Conservation (phyloP, 2,797 vertebrate species). For the Scarus forsteni region DNA sequence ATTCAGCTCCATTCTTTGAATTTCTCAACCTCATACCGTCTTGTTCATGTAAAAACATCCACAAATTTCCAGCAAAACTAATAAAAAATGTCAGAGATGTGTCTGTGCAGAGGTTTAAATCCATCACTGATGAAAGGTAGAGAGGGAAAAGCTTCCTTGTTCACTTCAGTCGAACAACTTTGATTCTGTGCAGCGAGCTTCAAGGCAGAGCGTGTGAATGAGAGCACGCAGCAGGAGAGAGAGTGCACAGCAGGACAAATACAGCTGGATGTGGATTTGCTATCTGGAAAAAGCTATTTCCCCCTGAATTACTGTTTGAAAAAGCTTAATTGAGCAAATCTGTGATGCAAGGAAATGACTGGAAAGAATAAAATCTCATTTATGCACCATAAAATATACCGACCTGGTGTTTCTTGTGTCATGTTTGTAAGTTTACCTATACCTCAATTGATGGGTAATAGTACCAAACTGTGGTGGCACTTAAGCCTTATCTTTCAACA, state of each 20-base stretch:
- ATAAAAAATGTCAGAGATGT: slow-evolving; percentile 32
- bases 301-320: slow-evolving; percentile 20
- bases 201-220: slow-evolving; percentile 55
- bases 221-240: slow-evolving; percentile 42
- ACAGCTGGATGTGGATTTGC: slow-evolving; percentile 37
- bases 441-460: too few species aligned
- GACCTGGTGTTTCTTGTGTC: neutral
- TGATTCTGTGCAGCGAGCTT: slow-evolving; percentile 55
- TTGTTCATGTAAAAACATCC: slow-evolving; percentile 24
- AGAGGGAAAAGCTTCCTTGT: slow-evolving; percentile 36
- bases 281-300: slow-evolving; percentile 37
- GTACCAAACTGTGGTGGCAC: too few species aligned
- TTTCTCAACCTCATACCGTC: neutral
- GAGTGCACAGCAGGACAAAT: slow-evolving; percentile 27
- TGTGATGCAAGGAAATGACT: slow-evolving; percentile 12
- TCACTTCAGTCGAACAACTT: slow-evolving; percentile 57
- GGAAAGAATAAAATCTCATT: neutral
- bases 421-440: neutral
- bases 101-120: slow-evolving; percentile 30
- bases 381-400: neutral
- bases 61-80: slow-evolving; percentile 17
- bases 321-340: slow-evolving; percentile 8
- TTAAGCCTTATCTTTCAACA: too few species aligned
- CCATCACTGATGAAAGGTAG: slow-evolving; percentile 33
- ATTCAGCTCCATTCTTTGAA: slow-evolving; percentile 17